Evolutionary conservation across 2,797 vertebrate species (phyloP).

Genomic region (Alcedo quadribrachys): DNA sequence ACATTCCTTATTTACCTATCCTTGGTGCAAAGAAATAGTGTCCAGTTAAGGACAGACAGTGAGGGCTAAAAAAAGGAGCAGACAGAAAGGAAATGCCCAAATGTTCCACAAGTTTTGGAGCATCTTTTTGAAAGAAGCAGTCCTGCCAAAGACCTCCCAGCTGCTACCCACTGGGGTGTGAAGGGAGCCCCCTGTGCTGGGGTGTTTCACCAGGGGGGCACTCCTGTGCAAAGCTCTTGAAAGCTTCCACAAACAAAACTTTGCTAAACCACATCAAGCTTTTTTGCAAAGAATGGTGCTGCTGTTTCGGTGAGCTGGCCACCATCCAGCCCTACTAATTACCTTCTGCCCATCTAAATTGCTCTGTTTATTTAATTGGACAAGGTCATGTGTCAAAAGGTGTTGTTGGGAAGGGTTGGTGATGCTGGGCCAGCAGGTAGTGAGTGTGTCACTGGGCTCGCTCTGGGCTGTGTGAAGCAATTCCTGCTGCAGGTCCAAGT

Average conservation of each 20-base stretch:
- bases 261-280: not conserved
- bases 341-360: conserved; percentile 45
- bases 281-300: conserved; percentile 17
- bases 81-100: not conserved
- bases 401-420: not conserved
- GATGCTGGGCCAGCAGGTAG: not conserved
- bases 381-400: conserved; percentile 15
- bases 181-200: not conserved
- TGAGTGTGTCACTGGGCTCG: not conserved
- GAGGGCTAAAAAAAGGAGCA: not conserved
- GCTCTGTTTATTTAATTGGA: conserved; percentile 49
- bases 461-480: not conserved
- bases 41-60: not conserved
- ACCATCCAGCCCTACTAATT: conserved; percentile 32
- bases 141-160: not conserved
- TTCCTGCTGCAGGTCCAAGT: not conserved
- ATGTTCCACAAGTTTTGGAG: not conserved
- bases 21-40: not conserved
- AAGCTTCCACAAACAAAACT: conserved; percentile 33
- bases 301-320: conserved; percentile 29
- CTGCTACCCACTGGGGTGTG: not conserved
- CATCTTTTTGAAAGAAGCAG: not conserved
- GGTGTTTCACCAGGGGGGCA: not conserved
- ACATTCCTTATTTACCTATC: not conserved
- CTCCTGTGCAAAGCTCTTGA: not conserved